Percentiles rank a stretch among this genome's conserved stretches.
Evolutionary conservation across 1,140 invertebrate species (phyloP).

Genomic region (Nymphalis io): DNA sequence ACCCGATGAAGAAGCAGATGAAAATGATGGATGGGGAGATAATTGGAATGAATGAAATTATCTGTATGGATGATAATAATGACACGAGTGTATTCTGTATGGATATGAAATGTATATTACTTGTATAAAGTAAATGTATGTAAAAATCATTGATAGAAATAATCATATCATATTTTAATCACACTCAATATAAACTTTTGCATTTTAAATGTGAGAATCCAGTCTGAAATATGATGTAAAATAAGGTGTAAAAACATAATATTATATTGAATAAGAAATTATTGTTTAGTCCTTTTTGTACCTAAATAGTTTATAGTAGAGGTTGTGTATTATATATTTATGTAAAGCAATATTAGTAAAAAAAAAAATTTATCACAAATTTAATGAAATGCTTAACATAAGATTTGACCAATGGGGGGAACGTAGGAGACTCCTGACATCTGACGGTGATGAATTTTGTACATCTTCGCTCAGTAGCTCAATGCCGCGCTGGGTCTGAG

Average conservation of each 20-base stretch:
- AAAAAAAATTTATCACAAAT: background rate
- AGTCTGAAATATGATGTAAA: background rate
- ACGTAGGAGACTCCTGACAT: no score
- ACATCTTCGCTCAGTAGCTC: no score
- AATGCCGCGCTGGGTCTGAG: no score
- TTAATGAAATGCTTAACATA: background rate
- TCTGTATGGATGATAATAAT: no score
- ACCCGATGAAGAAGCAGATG: conserved; percentile 59
- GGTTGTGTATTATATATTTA: conserved; percentile 5
- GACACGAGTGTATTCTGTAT: no score
- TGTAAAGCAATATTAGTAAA: conserved; percentile 1
- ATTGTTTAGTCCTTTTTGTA: background rate
- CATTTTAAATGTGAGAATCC: background rate
- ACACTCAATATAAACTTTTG: background rate
- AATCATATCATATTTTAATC: background rate
- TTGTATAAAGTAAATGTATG: conserved; percentile 3
- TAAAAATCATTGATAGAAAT: background rate
- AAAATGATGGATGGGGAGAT: conserved; percentile 74
- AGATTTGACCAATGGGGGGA: no score
- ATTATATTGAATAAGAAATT: background rate
- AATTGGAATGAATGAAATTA: conserved; percentile 63
- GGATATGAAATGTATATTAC: no score
- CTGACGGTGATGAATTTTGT: no score
- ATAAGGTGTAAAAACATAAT: background rate
- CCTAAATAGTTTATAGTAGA: background rate